Conservation (phyloP, 2,888 invertebrate genomes). For the Orthonychiurus folsomi region DNA sequence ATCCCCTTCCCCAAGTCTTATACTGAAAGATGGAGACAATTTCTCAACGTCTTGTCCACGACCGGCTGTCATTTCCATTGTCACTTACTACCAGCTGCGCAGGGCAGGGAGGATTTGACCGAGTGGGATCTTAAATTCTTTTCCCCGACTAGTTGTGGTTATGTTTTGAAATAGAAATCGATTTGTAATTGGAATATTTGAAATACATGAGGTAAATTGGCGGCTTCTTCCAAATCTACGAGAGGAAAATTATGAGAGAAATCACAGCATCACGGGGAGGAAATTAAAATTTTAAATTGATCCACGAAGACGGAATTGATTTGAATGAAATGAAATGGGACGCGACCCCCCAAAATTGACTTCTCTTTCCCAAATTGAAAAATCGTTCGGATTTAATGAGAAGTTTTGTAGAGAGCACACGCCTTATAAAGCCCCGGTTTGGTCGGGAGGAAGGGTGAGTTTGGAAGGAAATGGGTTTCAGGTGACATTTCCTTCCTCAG, state of each 20-base stretch:
- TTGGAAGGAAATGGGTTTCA: background rate
- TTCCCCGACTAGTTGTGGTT: background rate
- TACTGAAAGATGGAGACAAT: background rate
- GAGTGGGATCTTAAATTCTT: too few species aligned
- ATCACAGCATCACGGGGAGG: too few species aligned
- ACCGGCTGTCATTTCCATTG: background rate
- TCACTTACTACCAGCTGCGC: too few species aligned
- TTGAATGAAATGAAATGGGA: background rate
- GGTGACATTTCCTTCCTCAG: constrained; percentile 1
- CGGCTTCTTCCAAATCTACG: background rate
- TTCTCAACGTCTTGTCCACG: background rate
- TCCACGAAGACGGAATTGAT: background rate
- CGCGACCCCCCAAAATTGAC: background rate
- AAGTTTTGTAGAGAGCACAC: background rate
- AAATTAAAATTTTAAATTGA: background rate
- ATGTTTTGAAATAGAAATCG: background rate
- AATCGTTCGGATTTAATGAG: background rate
- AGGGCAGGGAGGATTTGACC: too few species aligned
- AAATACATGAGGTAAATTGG: background rate
- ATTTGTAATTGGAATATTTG: background rate
- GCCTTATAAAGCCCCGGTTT: background rate
- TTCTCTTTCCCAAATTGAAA: background rate
- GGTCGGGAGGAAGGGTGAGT: background rate
- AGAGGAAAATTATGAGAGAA: too few species aligned
- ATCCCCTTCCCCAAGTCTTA: background rate